Base-by-base conservation (phyloP, 2,113 vertebrate genomes). In the Ceyx cyanopectus region DNA sequence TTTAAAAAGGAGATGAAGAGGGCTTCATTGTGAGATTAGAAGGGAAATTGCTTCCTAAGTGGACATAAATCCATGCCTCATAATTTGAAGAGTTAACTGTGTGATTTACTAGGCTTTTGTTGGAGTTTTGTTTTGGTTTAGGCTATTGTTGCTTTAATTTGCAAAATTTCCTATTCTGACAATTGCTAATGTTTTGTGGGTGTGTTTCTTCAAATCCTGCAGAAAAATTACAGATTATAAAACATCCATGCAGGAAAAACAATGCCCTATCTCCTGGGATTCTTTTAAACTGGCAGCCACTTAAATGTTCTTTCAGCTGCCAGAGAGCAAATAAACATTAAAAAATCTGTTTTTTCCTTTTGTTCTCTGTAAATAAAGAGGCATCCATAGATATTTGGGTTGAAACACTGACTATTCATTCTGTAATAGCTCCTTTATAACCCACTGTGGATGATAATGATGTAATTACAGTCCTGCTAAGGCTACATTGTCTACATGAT, bases 391-490 rank as follows among this genome's bases (percentile, higher is more conserved):
- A 79, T 77, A 45, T 24, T 89, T 80, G 51, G 3, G 9, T 66
- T 82, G 51, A 74, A 96, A 87, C 51, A 73, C 56, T 81, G 81
- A 27, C 69, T 95, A 91, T 96, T 97, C 74, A 60, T 92, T 80
- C 93, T 40, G 8, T 89, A 97, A 95, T 93, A 91, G 85, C 32
- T 90, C 89, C 92, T 97, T 91, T 87, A 89, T 67, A 94, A 85
- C 65, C 91, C 81, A 84, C 92, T 95, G 76, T 94, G 81, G 65
- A 97, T 77, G 67, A 91, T 94, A 97, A 96, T 81, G 61, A 86
- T 82, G 83, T 90, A 96, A 97, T 97, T 94, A 95, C 45, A 78
- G 87, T 88, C 94, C 88, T 94, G 96, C 94, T 85, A 95, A 89
- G 84, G 85, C 86, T 95, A 83, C 63, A 91, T 96, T 97, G 88